Percentiles rank a stretch among this genome's conserved stretches.
phyloP scores from a whole-genome alignment of 2,113 vertebrate genomes.

The Dissostichus mawsoni region DNA sequence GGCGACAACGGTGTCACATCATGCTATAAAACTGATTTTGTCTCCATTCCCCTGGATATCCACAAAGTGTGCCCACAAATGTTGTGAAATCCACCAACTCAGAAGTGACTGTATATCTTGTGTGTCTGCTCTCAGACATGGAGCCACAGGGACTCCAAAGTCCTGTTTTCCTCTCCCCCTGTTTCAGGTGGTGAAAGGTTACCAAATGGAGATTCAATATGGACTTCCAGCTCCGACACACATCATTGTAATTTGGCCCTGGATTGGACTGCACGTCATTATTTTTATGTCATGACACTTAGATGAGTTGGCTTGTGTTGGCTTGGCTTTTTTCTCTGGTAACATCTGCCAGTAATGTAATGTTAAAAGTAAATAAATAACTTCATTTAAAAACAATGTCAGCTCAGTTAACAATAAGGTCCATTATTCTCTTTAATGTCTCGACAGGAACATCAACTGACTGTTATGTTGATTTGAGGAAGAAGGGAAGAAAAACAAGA shows the following conservation, averaged over 20 bases:
- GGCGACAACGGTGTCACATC: neutral
- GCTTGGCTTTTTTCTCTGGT: neutral
- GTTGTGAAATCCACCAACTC: neutral
- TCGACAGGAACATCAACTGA: neutral
- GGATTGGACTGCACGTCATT: neutral
- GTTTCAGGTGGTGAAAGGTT: neutral
- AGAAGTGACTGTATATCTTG: neutral
- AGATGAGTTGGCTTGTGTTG: neutral
- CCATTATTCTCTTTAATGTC: neutral
- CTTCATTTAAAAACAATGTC: neutral
- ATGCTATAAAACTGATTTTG: neutral
- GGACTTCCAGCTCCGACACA: neutral
- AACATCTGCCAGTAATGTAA: neutral
- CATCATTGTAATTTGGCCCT: neutral
- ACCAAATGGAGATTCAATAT: neutral
- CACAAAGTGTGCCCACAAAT: neutral
- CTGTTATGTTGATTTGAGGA: neutral
- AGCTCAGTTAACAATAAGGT: neutral
- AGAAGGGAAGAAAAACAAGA: neutral
- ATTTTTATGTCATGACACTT: neutral
- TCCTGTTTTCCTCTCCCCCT: neutral
- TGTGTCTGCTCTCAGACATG: neutral
- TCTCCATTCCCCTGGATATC: neutral
- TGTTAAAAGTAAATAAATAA: slow-evolving; percentile 4
- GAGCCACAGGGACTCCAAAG: neutral